Percentiles rank a stretch among this genome's conserved stretches.
Conservation (phyloP, 1,140 invertebrate species). For the Cydia amplana region DNA sequence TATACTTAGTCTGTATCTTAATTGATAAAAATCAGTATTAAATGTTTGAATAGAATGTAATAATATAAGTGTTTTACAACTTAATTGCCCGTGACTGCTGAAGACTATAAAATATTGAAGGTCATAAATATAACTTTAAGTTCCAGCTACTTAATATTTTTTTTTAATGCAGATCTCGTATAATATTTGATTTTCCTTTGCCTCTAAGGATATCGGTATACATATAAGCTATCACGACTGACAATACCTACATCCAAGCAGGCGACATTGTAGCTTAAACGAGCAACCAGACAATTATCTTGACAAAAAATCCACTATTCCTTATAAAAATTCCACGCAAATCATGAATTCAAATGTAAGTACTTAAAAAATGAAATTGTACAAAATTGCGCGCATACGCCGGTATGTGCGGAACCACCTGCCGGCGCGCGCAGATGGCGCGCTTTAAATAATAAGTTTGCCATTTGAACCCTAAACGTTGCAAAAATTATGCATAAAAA, state of each 20-base stretch:
- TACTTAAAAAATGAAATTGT: slow-evolving; percentile 2
- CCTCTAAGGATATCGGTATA: too few species aligned
- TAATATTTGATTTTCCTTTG: too few species aligned
- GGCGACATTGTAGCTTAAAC: neutral
- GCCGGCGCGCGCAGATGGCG: slow-evolving; percentile 13
- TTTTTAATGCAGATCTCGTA: too few species aligned
- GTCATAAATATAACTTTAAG: too few species aligned
- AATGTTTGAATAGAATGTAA: too few species aligned
- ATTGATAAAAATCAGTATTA: too few species aligned
- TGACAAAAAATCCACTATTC: slow-evolving; percentile 10
- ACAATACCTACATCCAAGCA: neutral
- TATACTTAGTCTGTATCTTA: too few species aligned
- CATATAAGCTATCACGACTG: neutral
- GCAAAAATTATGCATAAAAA: neutral
- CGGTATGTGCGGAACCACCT: slow-evolving; percentile 9
- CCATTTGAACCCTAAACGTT: slow-evolving; percentile 17
- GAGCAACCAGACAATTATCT: slow-evolving; percentile 1
- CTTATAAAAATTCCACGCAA: slow-evolving; percentile 15
- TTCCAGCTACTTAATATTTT: too few species aligned
- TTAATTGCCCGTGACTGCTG: too few species aligned
- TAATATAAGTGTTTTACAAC: too few species aligned
- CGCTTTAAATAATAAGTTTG: slow-evolving; percentile 17
- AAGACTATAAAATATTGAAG: too few species aligned
- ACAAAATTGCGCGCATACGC: slow-evolving; percentile 15
- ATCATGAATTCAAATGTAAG: slow-evolving; percentile 17